Percentiles rank a stretch among this genome's conserved stretches.
Conservation (phyloP, 2,797 vertebrate genomes). For the Carcharodon carcharias region DNA sequence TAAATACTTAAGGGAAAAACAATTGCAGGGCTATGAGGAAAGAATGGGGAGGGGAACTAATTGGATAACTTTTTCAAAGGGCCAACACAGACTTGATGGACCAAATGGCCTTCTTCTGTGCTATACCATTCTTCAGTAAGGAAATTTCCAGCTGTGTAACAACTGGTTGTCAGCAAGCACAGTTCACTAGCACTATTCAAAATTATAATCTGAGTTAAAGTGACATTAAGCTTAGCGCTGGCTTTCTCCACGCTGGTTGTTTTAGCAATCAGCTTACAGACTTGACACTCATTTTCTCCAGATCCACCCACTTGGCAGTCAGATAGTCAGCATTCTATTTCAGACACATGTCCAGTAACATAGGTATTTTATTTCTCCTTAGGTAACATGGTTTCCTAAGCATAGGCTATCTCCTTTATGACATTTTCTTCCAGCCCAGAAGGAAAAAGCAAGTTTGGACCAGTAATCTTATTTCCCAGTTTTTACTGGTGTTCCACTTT, state of each 20-base stretch:
- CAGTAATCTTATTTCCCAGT: too few species aligned
- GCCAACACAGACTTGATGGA: background rate
- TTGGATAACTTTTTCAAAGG: background rate
- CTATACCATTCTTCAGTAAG: background rate
- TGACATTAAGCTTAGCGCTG: background rate
- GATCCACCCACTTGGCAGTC: background rate
- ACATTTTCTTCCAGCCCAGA: background rate
- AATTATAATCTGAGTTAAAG: background rate
- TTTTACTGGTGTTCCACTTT: too few species aligned
- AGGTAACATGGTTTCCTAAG: background rate
- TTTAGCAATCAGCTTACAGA: background rate
- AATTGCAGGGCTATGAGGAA: background rate
- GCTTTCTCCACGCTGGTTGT: background rate
- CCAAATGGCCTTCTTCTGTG: background rate
- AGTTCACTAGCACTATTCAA: background rate
- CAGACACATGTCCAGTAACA: background rate
- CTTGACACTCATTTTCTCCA: background rate
- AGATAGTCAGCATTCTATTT: background rate
- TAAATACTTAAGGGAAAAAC: background rate
- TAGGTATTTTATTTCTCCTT: background rate
- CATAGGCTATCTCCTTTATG: background rate
- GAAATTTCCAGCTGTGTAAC: background rate
- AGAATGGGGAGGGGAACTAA: background rate
- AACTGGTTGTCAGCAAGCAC: background rate
- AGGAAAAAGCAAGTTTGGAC: too few species aligned